phyloP scores from a whole-genome alignment of 2,888 invertebrate genomes.

The Operophtera brumata region DNA sequence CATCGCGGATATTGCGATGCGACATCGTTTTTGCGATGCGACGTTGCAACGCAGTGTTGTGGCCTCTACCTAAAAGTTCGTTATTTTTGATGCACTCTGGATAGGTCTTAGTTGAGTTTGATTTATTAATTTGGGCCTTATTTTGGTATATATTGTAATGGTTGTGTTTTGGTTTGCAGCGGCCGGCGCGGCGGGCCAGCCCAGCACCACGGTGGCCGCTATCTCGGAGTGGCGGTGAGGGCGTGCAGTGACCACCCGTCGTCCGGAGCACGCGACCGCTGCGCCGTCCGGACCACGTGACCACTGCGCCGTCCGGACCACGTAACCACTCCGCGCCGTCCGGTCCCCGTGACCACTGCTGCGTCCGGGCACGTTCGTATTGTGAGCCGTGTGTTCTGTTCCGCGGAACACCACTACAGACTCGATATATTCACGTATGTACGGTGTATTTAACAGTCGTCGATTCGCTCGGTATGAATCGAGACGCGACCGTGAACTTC shows the following conservation, averaged over 20 bases:
- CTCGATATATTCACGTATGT: slow-evolving; percentile 43
- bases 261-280: slow-evolving; percentile 19
- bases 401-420: slow-evolving; percentile 35
- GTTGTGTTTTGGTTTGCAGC: slow-evolving; percentile 36
- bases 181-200: slow-evolving; percentile 74
- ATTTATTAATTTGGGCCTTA: not conserved
- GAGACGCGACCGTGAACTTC: slow-evolving; percentile 40
- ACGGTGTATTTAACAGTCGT: slow-evolving; percentile 39
- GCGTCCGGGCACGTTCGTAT: slow-evolving; percentile 6
- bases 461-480: slow-evolving; percentile 41
- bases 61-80: too few species aligned
- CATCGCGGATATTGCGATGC: too few species aligned
- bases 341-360: not conserved
- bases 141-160: slow-evolving; percentile 3
- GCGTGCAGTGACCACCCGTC: slow-evolving; percentile 41
- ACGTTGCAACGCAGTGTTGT: too few species aligned
- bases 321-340: slow-evolving; percentile 42
- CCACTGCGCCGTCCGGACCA: slow-evolving; percentile 27
- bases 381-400: slow-evolving; percentile 34
- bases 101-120: too few species aligned
- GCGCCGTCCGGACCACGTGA: slow-evolving; percentile 31
- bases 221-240: slow-evolving; percentile 82
- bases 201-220: slow-evolving; percentile 81
- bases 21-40: too few species aligned
- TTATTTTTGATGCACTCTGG: too few species aligned